A percentile compares a stretch with the other conserved stretches of the same genome.
Conservation (phyloP, 64 coral and sea anemone species). For the Pocillopora damicornis region DNA sequence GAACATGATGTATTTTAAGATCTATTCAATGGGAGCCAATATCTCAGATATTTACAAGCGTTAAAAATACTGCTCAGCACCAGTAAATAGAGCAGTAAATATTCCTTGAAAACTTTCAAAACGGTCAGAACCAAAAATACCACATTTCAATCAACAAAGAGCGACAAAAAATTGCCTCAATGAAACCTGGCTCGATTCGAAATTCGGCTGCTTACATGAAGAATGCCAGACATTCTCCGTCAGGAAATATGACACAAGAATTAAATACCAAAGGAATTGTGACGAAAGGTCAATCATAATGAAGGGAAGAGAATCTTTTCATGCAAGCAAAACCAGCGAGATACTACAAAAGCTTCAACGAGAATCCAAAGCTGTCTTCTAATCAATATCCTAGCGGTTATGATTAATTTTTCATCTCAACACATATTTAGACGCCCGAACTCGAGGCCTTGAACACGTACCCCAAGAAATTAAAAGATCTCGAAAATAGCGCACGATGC, state of each 20-base stretch:
- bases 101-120: not conserved
- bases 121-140: not conserved
- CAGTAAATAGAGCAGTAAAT: not conserved
- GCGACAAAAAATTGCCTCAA: not conserved
- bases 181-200: not conserved
- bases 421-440: not conserved
- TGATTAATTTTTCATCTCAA: slow-evolving; percentile 32
- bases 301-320: not conserved
- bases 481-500: not conserved
- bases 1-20: not conserved
- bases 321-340: not conserved
- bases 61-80: not conserved
- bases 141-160: not conserved
- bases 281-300: not conserved
- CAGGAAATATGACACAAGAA: slow-evolving; percentile 36
- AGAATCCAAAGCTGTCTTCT: not conserved
- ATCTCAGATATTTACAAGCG: not conserved
- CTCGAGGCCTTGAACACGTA: not conserved
- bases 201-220: not conserved
- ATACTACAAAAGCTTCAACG: not conserved
- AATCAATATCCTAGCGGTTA: not conserved
- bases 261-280: not conserved
- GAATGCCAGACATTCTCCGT: slow-evolving; percentile 24
- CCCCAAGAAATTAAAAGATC: not conserved
- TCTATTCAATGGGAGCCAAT: not conserved